phyloP scores from a whole-genome alignment of 2,797 vertebrate species.

The Glyptemys insculpta region DNA sequence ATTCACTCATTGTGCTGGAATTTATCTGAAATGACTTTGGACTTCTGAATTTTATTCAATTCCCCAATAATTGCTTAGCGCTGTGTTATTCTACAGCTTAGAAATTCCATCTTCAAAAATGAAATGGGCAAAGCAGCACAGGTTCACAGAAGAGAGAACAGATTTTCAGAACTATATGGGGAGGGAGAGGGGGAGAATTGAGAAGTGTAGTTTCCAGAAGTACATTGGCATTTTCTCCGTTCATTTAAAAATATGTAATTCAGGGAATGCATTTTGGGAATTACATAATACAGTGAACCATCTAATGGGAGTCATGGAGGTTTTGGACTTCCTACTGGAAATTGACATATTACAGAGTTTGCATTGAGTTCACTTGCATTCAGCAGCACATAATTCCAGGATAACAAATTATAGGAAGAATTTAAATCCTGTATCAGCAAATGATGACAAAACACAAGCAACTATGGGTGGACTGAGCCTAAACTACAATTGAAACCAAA shows the following conservation, averaged over 20 bases:
- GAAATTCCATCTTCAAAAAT: slow-evolving; percentile 34
- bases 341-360: slow-evolving; percentile 66
- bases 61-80: slow-evolving; percentile 1
- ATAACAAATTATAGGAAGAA: slow-evolving; percentile 60
- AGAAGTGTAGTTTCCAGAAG: slow-evolving; percentile 30
- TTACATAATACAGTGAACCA: slow-evolving; percentile 38
- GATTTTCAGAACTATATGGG: background rate
- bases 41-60: slow-evolving; percentile 27
- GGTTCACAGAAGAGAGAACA: background rate
- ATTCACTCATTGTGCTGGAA: background rate
- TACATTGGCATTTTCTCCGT: slow-evolving; percentile 26
- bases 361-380: slow-evolving; percentile 49
- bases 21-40: slow-evolving; percentile 34
- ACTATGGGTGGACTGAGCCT: slow-evolving; percentile 36
- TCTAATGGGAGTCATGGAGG: slow-evolving; percentile 44
- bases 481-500: slow-evolving; percentile 63
- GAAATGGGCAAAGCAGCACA: slow-evolving; percentile 6
- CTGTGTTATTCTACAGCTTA: slow-evolving; percentile 11
- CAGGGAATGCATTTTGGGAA: slow-evolving; percentile 43
- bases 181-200: background rate
- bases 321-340: slow-evolving; percentile 75
- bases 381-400: slow-evolving; percentile 39
- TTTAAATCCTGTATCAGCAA: slow-evolving; percentile 62
- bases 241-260: slow-evolving; percentile 63
- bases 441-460: slow-evolving; percentile 41